Conservation (phyloP, 2,113 vertebrate species). For the Etheostoma spectabile region DNA sequence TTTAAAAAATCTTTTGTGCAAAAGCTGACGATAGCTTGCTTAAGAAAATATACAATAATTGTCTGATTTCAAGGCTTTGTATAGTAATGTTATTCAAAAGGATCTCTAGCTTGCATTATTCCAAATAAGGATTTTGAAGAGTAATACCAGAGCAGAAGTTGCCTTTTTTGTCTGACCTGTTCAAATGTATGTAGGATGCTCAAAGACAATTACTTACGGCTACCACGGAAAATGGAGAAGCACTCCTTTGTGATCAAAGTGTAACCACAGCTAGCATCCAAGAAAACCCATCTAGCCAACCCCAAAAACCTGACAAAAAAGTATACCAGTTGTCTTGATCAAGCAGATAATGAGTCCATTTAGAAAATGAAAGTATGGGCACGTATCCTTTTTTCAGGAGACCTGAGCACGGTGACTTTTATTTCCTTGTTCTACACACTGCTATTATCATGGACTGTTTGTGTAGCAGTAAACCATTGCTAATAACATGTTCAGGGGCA, state of each 20-base stretch:
- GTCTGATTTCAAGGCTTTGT: neutral
- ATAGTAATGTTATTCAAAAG: neutral
- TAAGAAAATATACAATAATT: neutral
- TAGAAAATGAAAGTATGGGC: neutral
- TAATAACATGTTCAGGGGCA: neutral
- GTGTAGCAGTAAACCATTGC: neutral
- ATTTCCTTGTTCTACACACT: neutral
- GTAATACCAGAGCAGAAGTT: neutral
- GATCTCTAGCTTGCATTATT: constrained; percentile 2
- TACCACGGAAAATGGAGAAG: neutral
- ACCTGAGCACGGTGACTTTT: neutral
- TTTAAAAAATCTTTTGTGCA: neutral
- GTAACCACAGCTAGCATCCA: neutral
- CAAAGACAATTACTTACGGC: neutral
- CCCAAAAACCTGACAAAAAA: constrained; percentile 1
- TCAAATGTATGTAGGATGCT: neutral
- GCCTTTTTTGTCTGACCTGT: neutral
- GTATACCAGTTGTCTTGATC: neutral
- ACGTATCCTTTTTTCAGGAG: neutral
- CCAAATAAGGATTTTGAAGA: neutral
- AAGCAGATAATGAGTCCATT: neutral
- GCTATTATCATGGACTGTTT: neutral
- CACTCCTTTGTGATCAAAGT: constrained; percentile 2
- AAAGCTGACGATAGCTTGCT: neutral
- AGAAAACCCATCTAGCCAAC: neutral